phyloP scores from a whole-genome alignment of 1,140 invertebrate genomes.

The Trissolcus basalis region DNA sequence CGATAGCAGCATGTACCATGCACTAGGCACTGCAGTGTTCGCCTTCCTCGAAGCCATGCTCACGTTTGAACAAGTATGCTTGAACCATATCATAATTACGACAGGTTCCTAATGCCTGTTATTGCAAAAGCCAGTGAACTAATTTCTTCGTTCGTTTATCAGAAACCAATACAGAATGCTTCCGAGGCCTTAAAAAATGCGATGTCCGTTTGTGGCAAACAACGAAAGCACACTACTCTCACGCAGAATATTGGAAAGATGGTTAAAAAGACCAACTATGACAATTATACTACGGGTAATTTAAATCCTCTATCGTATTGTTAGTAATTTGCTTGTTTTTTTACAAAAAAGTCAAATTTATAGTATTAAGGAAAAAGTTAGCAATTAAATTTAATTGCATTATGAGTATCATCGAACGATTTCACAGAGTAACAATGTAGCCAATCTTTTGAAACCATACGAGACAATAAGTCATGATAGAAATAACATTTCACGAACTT shows the following conservation, averaged over 20 bases:
- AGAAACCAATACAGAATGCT: slow-evolving; percentile 85
- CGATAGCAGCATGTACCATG: slow-evolving; percentile 91
- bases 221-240: slow-evolving; percentile 83
- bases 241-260: slow-evolving; percentile 88
- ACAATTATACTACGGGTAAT: slow-evolving; percentile 83
- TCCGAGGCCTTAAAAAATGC: slow-evolving; percentile 84
- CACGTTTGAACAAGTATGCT: slow-evolving; percentile 93
- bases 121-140: slow-evolving; percentile 5
- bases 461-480: slow-evolving; percentile 6
- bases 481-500: slow-evolving; percentile 28
- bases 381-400: too few relatives aligned
- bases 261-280: slow-evolving; percentile 86
- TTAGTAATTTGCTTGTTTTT: neutral
- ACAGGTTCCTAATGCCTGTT: slow-evolving; percentile 5
- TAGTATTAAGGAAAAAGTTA: too few relatives aligned
- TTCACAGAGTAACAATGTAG: neutral
- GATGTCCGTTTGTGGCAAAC: slow-evolving; percentile 85
- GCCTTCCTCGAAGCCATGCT: slow-evolving; percentile 94
- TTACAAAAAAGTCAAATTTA: too few relatives aligned
- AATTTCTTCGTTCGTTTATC: slow-evolving; percentile 31
- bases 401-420: neutral
- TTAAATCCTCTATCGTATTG: neutral
- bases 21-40: slow-evolving; percentile 92
- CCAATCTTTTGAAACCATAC: neutral
- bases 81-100: slow-evolving; percentile 31